phyloP scores from a whole-genome alignment of 2,113 vertebrate species.

The Pluvianellus socialis region DNA sequence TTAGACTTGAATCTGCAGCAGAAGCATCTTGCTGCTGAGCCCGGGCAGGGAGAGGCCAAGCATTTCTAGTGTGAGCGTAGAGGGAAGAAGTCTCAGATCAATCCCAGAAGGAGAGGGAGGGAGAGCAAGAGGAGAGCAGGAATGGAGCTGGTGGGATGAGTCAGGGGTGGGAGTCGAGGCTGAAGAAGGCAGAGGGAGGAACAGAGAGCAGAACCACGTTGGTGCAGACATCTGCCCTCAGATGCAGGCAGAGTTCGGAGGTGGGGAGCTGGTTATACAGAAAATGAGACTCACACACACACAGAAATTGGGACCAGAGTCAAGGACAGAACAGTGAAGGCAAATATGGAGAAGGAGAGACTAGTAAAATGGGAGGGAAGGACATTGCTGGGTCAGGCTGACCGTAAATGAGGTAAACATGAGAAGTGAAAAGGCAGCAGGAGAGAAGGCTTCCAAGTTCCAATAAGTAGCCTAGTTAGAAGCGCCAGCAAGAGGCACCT shows the following conservation, averaged over 20 bases:
- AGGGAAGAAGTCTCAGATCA: not conserved
- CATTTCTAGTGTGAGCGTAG: not conserved
- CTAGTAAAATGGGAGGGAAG: not conserved
- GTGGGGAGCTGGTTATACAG: not conserved
- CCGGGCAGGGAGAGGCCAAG: not conserved
- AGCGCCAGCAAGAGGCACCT: not conserved
- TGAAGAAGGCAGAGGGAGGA: not conserved
- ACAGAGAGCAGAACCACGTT: rapidly evolving
- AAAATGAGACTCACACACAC: not conserved
- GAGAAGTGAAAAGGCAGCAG: not conserved
- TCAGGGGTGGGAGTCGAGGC: not conserved
- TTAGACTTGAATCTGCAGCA: not conserved
- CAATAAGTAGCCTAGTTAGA: rapidly evolving
- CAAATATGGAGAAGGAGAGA: not conserved
- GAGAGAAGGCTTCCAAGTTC: not conserved
- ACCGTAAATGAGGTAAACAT: rapidly evolving
- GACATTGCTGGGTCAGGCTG: not conserved
- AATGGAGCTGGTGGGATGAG: not conserved
- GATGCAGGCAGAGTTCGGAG: not conserved
- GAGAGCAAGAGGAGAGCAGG: not conserved
- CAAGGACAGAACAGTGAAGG: not conserved
- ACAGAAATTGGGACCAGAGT: not conserved
- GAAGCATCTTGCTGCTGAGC: not conserved
- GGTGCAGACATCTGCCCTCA: not conserved
- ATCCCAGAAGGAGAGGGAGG: not conserved